These are phyloP conservation scores for Tholera decimalis DNA, from an alignment of 2,888 invertebrate genomes.

Conservation along the genomic window DNA sequence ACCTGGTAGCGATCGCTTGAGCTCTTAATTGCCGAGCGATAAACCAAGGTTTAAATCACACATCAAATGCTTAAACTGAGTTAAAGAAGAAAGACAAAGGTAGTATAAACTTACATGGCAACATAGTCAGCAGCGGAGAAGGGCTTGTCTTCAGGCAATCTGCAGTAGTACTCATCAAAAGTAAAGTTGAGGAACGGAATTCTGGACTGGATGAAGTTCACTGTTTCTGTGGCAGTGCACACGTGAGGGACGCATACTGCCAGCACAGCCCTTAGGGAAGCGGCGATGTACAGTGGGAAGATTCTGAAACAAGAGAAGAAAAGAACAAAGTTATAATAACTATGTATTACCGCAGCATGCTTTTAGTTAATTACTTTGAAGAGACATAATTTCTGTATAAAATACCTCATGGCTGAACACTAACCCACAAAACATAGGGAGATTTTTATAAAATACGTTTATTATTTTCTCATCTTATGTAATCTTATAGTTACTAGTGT, in stretches of 20 bases:
- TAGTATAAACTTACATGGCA: slow-evolving; percentile 75
- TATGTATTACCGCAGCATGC: not conserved
- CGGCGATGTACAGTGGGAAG: slow-evolving; percentile 62
- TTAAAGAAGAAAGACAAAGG: not conserved
- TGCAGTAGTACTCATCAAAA: slow-evolving; percentile 74
- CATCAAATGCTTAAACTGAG: no score
- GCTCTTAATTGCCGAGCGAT: no score
- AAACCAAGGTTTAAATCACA: no score
- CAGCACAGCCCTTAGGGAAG: slow-evolving; percentile 45
- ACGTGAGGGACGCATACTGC: slow-evolving; percentile 77
- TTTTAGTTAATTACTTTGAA: not conserved
- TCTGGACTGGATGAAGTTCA: slow-evolving; percentile 66
- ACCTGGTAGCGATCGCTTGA: no score
- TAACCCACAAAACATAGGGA: no score
- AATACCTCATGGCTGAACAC: no score
- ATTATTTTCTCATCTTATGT: no score
- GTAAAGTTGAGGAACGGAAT: slow-evolving; percentile 67
- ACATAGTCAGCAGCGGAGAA: slow-evolving; percentile 75
- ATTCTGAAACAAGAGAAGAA: slow-evolving; percentile 56
- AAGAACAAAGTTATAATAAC: not conserved
- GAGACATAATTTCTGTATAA: not conserved
- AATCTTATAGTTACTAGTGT: no score
- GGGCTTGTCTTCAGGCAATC: slow-evolving; percentile 79
- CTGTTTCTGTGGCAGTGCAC: slow-evolving; percentile 71
- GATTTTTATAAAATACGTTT: no score